Conservation (phyloP, 2,797 vertebrate genomes). For the Galago senegalensis region DNA sequence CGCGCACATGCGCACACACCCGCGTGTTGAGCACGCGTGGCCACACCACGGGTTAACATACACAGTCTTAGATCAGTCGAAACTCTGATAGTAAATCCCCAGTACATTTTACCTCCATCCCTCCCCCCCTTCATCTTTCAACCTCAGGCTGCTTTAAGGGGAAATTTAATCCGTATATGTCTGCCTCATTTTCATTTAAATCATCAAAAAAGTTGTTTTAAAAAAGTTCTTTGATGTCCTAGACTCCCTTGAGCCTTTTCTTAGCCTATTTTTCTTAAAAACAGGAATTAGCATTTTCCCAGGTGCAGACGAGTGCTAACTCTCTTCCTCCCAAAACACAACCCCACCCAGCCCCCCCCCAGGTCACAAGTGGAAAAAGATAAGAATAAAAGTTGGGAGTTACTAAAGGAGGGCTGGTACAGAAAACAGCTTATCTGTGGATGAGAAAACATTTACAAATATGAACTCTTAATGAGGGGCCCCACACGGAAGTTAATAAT, state of each 20-base stretch:
- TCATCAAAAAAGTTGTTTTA: slow-evolving; percentile 84
- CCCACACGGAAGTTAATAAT: slow-evolving; percentile 63
- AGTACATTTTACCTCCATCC: slow-evolving; percentile 61
- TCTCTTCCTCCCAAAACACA: slow-evolving; percentile 24
- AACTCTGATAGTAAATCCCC: slow-evolving; percentile 64
- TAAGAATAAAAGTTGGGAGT: not conserved
- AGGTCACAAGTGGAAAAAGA: not conserved
- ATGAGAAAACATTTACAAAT: slow-evolving; percentile 70
- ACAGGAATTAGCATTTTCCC: slow-evolving; percentile 85
- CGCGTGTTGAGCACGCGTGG: not conserved
- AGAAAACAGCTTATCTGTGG: slow-evolving; percentile 67
- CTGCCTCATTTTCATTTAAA: slow-evolving; percentile 87
- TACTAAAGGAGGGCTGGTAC: not conserved
- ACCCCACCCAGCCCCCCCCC: not conserved
- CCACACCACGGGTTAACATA: slow-evolving; percentile 45
- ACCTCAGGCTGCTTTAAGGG: slow-evolving; percentile 83
- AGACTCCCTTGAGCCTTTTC: slow-evolving; percentile 86
- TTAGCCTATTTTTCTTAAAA: slow-evolving; percentile 87
- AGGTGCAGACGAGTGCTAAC: slow-evolving; percentile 52
- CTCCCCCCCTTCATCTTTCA: slow-evolving; percentile 82
- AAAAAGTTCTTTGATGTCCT: slow-evolving; percentile 86
- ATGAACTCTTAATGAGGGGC: slow-evolving; percentile 42
- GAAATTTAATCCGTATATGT: slow-evolving; percentile 86
- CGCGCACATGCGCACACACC: not conserved
- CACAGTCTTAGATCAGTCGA: slow-evolving; percentile 1